Evolutionary conservation across 2,797 vertebrate genomes (phyloP).

Genomic region (Lophius americanus): DNA sequence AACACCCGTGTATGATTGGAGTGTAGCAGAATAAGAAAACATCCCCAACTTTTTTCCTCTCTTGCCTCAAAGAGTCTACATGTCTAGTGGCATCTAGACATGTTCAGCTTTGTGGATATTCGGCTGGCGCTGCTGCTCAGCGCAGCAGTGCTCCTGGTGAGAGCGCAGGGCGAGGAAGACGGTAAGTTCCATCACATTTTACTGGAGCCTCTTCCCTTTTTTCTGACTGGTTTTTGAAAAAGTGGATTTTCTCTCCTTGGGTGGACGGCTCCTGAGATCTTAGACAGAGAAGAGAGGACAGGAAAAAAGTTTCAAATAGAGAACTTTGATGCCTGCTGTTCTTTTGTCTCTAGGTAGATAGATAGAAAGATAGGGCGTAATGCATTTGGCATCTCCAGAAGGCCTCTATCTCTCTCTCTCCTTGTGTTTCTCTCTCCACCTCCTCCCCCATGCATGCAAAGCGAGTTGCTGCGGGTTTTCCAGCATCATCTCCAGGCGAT

Average conservation of each 20-base stretch:
- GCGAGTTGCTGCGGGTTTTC: conserved; percentile 73
- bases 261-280: conserved; percentile 58
- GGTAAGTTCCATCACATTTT: conserved; percentile 82
- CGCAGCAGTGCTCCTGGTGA: conserved; percentile 90
- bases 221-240: conserved; percentile 46
- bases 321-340: conserved; percentile 23
- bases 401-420: conserved; percentile 39
- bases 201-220: conserved; percentile 57
- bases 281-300: conserved; percentile 49
- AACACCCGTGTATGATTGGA: conserved; percentile 92
- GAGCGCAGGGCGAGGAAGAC: conserved; percentile 94
- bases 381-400: conserved; percentile 58
- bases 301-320: conserved; percentile 41
- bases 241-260: conserved; percentile 60
- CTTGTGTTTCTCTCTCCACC: conserved; percentile 31
- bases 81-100: conserved; percentile 96
- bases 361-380: conserved; percentile 38
- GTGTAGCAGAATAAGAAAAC: conserved; percentile 88
- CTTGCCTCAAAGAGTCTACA: conserved; percentile 99
- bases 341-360: conserved; percentile 22
- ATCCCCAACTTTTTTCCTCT: conserved; percentile 84
- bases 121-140: conserved; percentile 96
- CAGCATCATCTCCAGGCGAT: conserved; percentile 38
- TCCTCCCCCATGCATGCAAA: conserved; percentile 54
- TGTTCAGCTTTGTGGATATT: conserved; percentile 99